Percentiles rank a stretch among this genome's conserved stretches.
These are phyloP conservation scores for Acanthopagrus latus DNA, from an alignment of 2,797 vertebrate genomes.

Conservation along the genomic window DNA sequence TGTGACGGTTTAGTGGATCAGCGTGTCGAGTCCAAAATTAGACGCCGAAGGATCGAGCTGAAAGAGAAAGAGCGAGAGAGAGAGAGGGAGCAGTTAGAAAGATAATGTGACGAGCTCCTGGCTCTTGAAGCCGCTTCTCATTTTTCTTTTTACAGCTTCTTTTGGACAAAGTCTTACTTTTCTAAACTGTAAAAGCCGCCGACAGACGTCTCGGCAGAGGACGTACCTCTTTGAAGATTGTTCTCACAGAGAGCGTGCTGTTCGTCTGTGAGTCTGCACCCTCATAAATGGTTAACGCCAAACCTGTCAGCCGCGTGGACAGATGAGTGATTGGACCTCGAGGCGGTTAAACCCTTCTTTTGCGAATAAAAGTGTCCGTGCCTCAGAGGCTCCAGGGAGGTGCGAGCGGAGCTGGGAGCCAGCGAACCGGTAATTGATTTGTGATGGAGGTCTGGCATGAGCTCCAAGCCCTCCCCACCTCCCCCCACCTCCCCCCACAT, in stretches of 20 bases:
- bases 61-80: no score
- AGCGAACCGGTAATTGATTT: conserved; percentile 72
- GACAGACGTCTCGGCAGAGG: conserved; percentile 16
- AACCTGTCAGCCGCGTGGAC: conserved; percentile 48
- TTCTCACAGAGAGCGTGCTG: conserved; percentile 2
- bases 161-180: conserved; percentile 27
- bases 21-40: background rate
- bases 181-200: conserved; percentile 17
- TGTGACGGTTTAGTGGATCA: conserved; percentile 2
- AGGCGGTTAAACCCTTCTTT: conserved; percentile 32
- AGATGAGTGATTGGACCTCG: conserved; percentile 62
- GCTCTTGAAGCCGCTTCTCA: conserved; percentile 7
- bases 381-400: conserved; percentile 62
- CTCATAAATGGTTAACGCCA: conserved; percentile 46
- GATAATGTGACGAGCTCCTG: background rate
- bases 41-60: background rate
- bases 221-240: conserved; percentile 26
- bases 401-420: conserved; percentile 23
- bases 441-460: conserved; percentile 55
- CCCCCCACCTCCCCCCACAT: no score
- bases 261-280: background rate
- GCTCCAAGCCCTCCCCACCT: background rate
- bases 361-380: conserved; percentile 56
- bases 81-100: background rate
- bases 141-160: conserved; percentile 21